A percentile compares a stretch with the other conserved stretches of the same genome.
These are phyloP conservation scores for Pristiophorus japonicus DNA, from an alignment of 2,113 vertebrate species.

Conservation along the genomic window DNA sequence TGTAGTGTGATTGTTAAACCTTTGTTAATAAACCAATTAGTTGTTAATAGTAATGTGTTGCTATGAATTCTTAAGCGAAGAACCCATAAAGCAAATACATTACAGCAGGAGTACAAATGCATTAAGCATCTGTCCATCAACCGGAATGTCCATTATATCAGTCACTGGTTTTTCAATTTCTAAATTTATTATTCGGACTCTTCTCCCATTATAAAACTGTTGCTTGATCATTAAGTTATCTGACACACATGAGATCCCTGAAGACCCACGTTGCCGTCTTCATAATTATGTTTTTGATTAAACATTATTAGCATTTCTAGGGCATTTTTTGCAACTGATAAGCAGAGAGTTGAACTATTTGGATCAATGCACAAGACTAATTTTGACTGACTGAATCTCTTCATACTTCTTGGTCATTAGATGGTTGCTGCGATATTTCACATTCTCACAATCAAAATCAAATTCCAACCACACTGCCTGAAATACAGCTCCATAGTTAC, in stretches of 20 bases:
- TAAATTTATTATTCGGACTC: background rate
- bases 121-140: background rate
- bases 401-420: background rate
- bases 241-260: background rate
- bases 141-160: background rate
- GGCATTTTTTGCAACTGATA: background rate
- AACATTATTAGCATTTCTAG: no score
- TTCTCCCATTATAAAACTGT: background rate
- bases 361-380: background rate
- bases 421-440: no score
- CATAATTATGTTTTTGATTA: background rate
- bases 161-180: background rate
- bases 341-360: background rate
- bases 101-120: no score
- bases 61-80: no score
- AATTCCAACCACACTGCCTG: background rate
- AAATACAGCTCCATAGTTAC: background rate
- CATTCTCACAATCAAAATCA: background rate
- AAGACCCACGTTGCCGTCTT: background rate
- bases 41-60: no score
- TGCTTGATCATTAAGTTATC: background rate
- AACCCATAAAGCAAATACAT: no score
- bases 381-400: background rate
- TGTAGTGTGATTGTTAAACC: no score
- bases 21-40: no score